A percentile compares a stretch with the other conserved stretches of the same genome.
These are phyloP conservation scores for Drosophila arawakana DNA, from an alignment of 1,140 invertebrate genomes.

Conservation along the genomic window DNA sequence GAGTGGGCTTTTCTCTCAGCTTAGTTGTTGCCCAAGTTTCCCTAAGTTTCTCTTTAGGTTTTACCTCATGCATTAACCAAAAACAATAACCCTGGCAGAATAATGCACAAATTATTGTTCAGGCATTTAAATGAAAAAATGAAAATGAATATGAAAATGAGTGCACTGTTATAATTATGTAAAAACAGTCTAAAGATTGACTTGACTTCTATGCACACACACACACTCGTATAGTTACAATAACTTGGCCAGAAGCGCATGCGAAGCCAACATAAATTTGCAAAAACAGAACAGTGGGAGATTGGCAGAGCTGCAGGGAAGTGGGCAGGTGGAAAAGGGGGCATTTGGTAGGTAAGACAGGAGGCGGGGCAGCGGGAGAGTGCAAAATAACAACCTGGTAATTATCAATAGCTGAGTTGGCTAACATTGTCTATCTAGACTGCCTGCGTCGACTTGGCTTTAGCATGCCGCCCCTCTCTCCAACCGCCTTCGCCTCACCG, in stretches of 20 bases:
- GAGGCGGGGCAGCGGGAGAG: background rate
- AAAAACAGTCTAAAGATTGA: slow-evolving; percentile 81
- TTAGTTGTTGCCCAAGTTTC: background rate
- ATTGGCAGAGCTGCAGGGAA: background rate
- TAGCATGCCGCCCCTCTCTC: background rate
- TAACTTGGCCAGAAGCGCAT: slow-evolving; percentile 55
- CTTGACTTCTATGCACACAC: slow-evolving; percentile 68
- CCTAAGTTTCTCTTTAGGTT: background rate
- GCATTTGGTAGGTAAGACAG: background rate
- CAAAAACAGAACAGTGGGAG: slow-evolving; percentile 16
- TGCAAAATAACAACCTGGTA: slow-evolving; percentile 68
- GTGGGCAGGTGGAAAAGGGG: slow-evolving; percentile 3
- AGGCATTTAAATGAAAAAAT: slow-evolving; percentile 80
- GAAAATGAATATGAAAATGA: slow-evolving; percentile 69
- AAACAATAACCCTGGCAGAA: slow-evolving; percentile 73
- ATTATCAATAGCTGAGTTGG: slow-evolving; percentile 73
- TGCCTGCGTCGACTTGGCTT: slow-evolving; percentile 15
- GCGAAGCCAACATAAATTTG: slow-evolving; percentile 77
- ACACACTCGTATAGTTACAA: slow-evolving; percentile 18
- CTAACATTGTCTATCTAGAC: slow-evolving; percentile 71
- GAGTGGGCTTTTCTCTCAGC: slow-evolving; percentile 23
- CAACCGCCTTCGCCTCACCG: background rate
- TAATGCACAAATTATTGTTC: slow-evolving; percentile 81
- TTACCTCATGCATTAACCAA: slow-evolving; percentile 67
- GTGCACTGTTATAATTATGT: slow-evolving; percentile 80